Base-by-base conservation (phyloP, 2,797 vertebrate species). In the Propithecus deckenii region DNA sequence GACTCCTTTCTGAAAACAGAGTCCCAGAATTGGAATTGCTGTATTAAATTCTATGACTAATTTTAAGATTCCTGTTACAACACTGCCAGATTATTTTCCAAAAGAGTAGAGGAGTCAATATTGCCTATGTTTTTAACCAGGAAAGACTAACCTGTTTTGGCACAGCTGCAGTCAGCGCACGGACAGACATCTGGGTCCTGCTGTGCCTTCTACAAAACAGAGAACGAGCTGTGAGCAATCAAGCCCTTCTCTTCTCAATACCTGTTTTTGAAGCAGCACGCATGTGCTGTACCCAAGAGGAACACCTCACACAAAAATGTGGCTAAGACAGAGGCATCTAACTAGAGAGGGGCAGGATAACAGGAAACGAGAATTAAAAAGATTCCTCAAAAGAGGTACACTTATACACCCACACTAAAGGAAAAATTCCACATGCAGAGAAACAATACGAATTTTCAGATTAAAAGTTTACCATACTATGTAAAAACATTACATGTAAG, bases 71-170 rank as follows among this genome's bases (percentile, higher is more conserved):
- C 55, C n/a, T 32, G 35, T 50, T 55, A 55, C 23, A 28, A 20
- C 32, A 18, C 0, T 0, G 13, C 65, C 76, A 89, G 52, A 17
- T 17, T 14, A 18, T 7, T 61, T 50, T 76, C 63, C 23, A 4
- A 11, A 55, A 35, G 32, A 59, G 35, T 5, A 13, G 11, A 32
- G 15, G 11, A n/a, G 41, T 17, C 14, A 59, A 12, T 4, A 22
- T 0, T 4, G 50, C 4, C 13, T 18, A 0, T 1, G 1, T 0
- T 0, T 0, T 78, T 59, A 50, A 86, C 0, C 30, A 75, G 81
- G 69, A 89, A 94, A 35, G 87, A 99, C 99, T 99, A 75, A 99
- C 99, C 99, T 99, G 99, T 98, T 99, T 99, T 96, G 99, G 99
- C 98, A 99, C 96, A 22, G 99, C 99, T 5, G 98, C 41, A 97